phyloP scores from a whole-genome alignment of 2,888 invertebrate species.

The Deilephila elpenor region DNA sequence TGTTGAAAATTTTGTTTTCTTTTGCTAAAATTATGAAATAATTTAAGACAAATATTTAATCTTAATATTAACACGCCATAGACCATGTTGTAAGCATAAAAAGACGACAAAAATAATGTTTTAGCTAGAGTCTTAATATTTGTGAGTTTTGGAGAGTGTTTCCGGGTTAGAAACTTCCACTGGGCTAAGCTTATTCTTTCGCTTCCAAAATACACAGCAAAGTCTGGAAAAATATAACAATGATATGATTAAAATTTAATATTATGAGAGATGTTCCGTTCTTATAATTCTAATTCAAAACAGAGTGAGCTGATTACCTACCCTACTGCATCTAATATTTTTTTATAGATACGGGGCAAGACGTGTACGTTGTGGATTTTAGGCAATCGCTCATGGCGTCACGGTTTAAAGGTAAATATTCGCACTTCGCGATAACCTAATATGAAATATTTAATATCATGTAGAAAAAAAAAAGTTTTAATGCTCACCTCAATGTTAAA shows the following conservation, averaged over 20 bases:
- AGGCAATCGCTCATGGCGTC: background rate
- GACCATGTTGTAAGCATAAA: background rate
- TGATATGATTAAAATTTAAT: background rate
- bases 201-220: conserved; percentile 57
- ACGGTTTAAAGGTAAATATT: no score
- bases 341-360: background rate
- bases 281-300: no score
- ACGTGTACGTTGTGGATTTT: background rate
- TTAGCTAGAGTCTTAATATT: background rate
- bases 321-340: background rate
- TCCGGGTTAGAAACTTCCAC: conserved; percentile 33
- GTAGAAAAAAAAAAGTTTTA: no score
- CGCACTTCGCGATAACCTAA: no score
- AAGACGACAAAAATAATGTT: background rate
- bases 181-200: conserved; percentile 43
- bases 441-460: no score
- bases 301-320: no score
- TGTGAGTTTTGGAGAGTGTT: background rate
- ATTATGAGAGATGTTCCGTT: background rate
- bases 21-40: background rate
- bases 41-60: background rate
- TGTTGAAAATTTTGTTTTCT: background rate
- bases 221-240: conserved; percentile 51
- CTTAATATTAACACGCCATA: background rate
- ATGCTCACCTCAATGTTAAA: conserved; percentile 74